Conservation (phyloP, 2,888 invertebrate species). For the Lucinisca nassula region DNA sequence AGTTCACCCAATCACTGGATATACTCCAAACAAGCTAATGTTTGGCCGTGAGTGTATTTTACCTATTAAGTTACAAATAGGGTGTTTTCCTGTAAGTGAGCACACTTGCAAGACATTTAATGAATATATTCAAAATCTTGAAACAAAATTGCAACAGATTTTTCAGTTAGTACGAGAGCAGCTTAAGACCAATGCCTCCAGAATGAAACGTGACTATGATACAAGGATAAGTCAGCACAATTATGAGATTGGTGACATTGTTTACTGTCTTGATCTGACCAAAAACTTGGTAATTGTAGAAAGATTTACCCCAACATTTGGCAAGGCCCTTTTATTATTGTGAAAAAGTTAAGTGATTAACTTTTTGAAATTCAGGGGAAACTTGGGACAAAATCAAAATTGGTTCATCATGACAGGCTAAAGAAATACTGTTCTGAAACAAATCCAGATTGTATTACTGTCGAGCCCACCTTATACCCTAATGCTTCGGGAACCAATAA, state of each 20-base stretch:
- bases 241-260: conserved; percentile 19
- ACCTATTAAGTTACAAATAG: not conserved
- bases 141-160: not conserved
- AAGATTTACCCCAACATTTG: conserved; percentile 29
- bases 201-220: conserved; percentile 34
- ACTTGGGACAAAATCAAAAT: not conserved
- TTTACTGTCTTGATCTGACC: conserved; percentile 12
- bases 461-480: too few species aligned
- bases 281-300: conserved; percentile 18
- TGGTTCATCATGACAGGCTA: conserved; percentile 30
- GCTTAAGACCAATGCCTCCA: conserved; percentile 1
- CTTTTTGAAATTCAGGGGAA: conserved; percentile 5
- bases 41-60: conserved; percentile 22
- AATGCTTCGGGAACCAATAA: too few species aligned
- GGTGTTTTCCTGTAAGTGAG: not conserved
- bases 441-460: conserved; percentile 26
- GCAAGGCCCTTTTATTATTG: conserved; percentile 29
- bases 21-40: conserved; percentile 27
- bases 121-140: conserved; percentile 18
- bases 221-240: conserved; percentile 8
- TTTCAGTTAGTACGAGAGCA: conserved; percentile 18
- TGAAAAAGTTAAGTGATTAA: conserved; percentile 28
- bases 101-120: not conserved
- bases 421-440: conserved; percentile 11
- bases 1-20: conserved; percentile 31